Evolutionary conservation across 1,140 invertebrate genomes (phyloP), one percentile per base, ranked within the genome.

Genomic region (Orius insidiosus): DNA sequence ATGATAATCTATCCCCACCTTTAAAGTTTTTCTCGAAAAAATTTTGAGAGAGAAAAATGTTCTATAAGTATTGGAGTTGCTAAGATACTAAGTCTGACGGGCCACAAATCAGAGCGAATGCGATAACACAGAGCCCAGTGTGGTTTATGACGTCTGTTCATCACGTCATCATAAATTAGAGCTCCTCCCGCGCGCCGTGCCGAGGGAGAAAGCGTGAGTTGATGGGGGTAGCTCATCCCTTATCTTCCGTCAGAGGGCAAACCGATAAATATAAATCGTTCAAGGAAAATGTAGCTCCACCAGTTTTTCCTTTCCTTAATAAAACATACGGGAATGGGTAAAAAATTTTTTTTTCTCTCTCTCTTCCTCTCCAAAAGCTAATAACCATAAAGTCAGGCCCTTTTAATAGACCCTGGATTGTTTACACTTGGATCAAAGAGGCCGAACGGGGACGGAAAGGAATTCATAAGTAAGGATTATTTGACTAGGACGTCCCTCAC

Each of bases 141-240:
- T 57, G 50, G 50, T 58, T 58, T 58, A 58, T 56, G 57, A 58
- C 56, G 56, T 53, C 55, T 57, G 53, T 56, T 55, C 53, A 56
- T 58, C 55, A 55, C 51, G 54, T 52, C 49, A 49, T 55, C 57
- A 56, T 58, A 58, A 58, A 58, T 58, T 57, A 56, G 55, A 56
- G 54, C 48, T 48, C 56, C 56, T 57, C 53, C 56, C 57, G 53
- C 56, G 50, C 57, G 58, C 60, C 60, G 10, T 16, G 18, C 24
- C 24, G 24, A 24, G 24, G 24, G 24, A 24, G 24, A 24, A 24
- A 24, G 24, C 24, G 24, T 24, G 24, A 24, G 24, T 24, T 24
- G 24, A 24, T 24, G 24, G 24, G 24, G 24, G 24, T 24, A 4
- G 24, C 50, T 41, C 36, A n/a, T 30, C 9, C 41, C 41, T 43